Evolutionary conservation across 2,113 vertebrate genomes (phyloP), one percentile per base, ranked within the genome.

Genomic region (Actenoides hombroni): DNA sequence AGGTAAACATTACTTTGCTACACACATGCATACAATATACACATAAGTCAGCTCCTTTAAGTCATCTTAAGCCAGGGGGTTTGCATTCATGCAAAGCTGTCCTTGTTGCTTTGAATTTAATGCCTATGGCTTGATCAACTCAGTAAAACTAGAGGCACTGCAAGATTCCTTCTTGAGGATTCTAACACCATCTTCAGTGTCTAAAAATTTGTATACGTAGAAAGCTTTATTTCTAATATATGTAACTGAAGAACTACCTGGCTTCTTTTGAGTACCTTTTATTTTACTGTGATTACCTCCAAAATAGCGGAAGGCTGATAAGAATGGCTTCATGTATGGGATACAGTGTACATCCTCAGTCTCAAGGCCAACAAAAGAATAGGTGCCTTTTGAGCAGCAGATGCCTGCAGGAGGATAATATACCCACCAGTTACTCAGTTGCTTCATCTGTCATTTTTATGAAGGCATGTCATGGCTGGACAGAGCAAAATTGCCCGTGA

Each of bases 371-470:
- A 73, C 42, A 70, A 92, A 93, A 95, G 42, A 65, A 89, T 86
- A 94, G 67, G 78, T 97, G 80, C 53, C 63, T 86, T 96, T 86
- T 81, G 82, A 96, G 86, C 86, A 93, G 86, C 29, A 87, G 90
- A 95, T 94, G 70, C n/a, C 78, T 94, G 59, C 60, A 96, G 80
- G 79, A 95, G 54, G 88, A 81, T 86, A 71, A 94, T 64, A 94
- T 74, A 90, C 42, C 92, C 90, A 96, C 92, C 64, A 89, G 95
- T 97, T 97, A 95, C 92, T 97, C 87, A 92, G 84, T 61, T 95
- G 57, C 77, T 92, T 96, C 89, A 91, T 93, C 87, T 89, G 86
- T 98, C 88, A 96, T 96, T 96, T 97, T 93, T 92, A 94, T 92
- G 87, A 95, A 96, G 94, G 65, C 76, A 95, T 78, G 79, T 96